Evolutionary conservation across 2,113 vertebrate genomes (phyloP), one percentile per base, ranked within the genome.

Genomic region (Noctilio leporinus): DNA sequence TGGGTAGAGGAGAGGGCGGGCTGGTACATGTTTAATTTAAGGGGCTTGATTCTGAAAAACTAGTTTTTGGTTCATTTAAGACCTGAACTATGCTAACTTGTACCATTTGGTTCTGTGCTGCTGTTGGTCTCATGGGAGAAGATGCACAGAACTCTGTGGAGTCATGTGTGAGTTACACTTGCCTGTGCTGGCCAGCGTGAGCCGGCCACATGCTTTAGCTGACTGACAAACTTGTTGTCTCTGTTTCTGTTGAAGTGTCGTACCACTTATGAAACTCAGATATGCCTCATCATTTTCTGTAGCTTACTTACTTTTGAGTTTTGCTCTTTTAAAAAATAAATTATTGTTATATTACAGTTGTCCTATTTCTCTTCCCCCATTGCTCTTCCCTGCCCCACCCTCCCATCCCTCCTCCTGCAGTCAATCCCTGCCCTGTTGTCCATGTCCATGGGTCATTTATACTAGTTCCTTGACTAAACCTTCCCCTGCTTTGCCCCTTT

Each of bases 141-240:
- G 35, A 22, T 5, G 1, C 6, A 1, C 9, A 5, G 11, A 6
- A 72, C 55, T 7, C 33, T 5, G 24, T 10, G 7, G 69, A 43
- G 30, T 10, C 2, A 0, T 1, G 40, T 6, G 2, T 26, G 51
- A 12, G 12, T 9, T 19, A 51, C 24, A n/a, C 59, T 35, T 8
- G 22, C 17, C 20, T 40, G 55, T 51, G 35, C 69, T 49, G 10
- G 14, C 51, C 33, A 2, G 30, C 28, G 2, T 2, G 3, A 64
- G 65, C 30, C 1, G 49, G 43, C 9, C 26, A 62, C 10, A 11
- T 7, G 15, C 22, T 82, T 72, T 19, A 3, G 10, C 33, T 70
- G 12, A 10, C n/a, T 33, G 33, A 65, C 14, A 17, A 38, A 14
- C 30, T 4, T 1, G 0, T 24, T 76, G 69, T 43, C 73, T 75